phyloP scores from a whole-genome alignment of 2,797 vertebrate genomes.

The Coilia nasus region DNA sequence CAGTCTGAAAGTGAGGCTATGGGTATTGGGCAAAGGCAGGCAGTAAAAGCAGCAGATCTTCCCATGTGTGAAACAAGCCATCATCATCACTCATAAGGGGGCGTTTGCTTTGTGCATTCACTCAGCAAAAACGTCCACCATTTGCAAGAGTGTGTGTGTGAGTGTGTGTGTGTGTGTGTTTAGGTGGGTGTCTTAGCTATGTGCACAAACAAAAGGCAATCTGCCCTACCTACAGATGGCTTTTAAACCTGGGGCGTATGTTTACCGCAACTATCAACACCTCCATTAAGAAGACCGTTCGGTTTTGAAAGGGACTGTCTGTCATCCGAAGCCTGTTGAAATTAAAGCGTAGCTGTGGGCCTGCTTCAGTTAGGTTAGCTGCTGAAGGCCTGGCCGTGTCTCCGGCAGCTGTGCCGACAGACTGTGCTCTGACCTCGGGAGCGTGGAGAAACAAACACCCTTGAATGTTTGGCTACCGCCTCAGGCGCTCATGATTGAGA shows the following conservation, averaged over 20 bases:
- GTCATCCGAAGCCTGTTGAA: background rate
- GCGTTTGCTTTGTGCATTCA: background rate
- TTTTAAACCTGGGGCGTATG: background rate
- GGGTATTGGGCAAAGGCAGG: background rate
- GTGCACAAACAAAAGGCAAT: background rate
- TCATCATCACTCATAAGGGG: conserved; percentile 9
- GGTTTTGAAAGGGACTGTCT: background rate
- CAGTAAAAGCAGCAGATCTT: background rate
- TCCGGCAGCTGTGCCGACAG: background rate
- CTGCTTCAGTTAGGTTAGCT: background rate
- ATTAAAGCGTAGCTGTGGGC: background rate
- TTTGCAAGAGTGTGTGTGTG: background rate
- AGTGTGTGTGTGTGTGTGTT: background rate
- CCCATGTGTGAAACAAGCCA: background rate
- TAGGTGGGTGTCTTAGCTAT: background rate
- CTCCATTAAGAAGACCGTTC: background rate
- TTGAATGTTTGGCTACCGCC: background rate
- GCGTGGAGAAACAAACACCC: background rate
- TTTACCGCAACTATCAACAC: background rate
- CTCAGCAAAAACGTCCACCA: background rate
- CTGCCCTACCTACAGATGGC: background rate
- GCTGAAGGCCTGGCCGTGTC: background rate
- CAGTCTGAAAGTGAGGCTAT: background rate
- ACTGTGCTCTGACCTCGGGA: background rate
- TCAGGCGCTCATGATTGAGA: background rate